Percentiles rank a stretch among this genome's conserved stretches.
Evolutionary conservation across 2,797 vertebrate species (phyloP).

Genomic region (Eulemur mongoz): DNA sequence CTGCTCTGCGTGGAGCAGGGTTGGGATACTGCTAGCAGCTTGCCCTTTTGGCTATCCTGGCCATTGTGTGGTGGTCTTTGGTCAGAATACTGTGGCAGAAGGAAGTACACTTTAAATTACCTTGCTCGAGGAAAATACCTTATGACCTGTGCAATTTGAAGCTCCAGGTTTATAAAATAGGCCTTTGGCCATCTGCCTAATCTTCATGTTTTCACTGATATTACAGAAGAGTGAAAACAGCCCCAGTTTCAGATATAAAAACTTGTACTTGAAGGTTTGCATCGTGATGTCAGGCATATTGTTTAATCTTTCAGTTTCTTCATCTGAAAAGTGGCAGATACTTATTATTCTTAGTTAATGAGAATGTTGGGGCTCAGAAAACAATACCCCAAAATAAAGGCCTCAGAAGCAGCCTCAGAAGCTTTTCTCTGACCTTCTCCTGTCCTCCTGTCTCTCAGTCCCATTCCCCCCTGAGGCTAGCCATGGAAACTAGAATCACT

Average conservation of each 20-base stretch:
- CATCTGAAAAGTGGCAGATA: neutral
- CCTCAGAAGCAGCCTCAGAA: neutral
- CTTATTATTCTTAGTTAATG: neutral
- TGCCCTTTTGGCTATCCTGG: accelerated
- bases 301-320: neutral
- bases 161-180: neutral
- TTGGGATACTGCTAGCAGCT: accelerated
- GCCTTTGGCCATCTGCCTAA: neutral
- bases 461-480: neutral
- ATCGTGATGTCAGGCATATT: neutral
- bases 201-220: neutral
- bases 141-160: neutral
- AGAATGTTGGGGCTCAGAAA: neutral
- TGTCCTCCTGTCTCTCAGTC: neutral
- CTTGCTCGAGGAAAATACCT: neutral
- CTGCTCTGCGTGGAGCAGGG: neutral
- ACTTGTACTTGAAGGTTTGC: neutral
- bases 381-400: neutral
- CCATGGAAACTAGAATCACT: neutral
- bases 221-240: neutral
- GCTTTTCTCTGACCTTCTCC: neutral
- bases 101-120: neutral
- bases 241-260: neutral
- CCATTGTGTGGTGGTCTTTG: neutral
- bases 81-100: neutral